Percentiles rank a stretch among this genome's conserved stretches.
Conservation (phyloP, 35 echinoderm and acorn worm species). For the Acanthaster planci region DNA sequence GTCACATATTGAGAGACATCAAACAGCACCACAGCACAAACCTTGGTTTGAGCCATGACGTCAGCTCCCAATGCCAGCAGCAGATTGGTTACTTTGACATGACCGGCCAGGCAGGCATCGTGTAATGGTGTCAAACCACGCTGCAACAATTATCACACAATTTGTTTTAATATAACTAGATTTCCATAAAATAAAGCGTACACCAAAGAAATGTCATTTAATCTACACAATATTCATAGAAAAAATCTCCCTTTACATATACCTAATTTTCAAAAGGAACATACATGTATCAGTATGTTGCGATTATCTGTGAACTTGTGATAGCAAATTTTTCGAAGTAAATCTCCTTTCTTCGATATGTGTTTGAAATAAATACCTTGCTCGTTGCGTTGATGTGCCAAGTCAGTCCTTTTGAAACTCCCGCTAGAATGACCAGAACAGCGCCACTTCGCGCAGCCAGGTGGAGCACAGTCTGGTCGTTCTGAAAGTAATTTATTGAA, state of each 20-base stretch:
- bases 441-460: slow-evolving; percentile 74
- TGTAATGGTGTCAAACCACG: slow-evolving; percentile 72
- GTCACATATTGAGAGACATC: too few relatives aligned
- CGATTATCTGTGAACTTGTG: too few relatives aligned
- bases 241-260: too few relatives aligned
- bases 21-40: background rate
- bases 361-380: slow-evolving; percentile 44
- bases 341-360: too few relatives aligned
- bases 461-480: slow-evolving; percentile 76
- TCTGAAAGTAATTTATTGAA: slow-evolving; percentile 35
- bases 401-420: slow-evolving; percentile 56
- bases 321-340: too few relatives aligned
- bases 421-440: slow-evolving; percentile 68
- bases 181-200: too few relatives aligned
- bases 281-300: too few relatives aligned
- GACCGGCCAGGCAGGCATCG: slow-evolving; percentile 74
- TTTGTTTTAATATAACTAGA: background rate
- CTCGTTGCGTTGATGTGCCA: slow-evolving; percentile 84
- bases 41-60: slow-evolving; percentile 73
- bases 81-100: slow-evolving; percentile 54
- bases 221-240: too few relatives aligned
- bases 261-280: too few relatives aligned
- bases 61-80: slow-evolving; percentile 72
- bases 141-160: slow-evolving; percentile 3
- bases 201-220: too few relatives aligned